Evolutionary conservation across 2,113 vertebrate genomes (phyloP), one percentile per base, ranked within the genome.

Genomic region (Phalacrocorax pelagicus): DNA sequence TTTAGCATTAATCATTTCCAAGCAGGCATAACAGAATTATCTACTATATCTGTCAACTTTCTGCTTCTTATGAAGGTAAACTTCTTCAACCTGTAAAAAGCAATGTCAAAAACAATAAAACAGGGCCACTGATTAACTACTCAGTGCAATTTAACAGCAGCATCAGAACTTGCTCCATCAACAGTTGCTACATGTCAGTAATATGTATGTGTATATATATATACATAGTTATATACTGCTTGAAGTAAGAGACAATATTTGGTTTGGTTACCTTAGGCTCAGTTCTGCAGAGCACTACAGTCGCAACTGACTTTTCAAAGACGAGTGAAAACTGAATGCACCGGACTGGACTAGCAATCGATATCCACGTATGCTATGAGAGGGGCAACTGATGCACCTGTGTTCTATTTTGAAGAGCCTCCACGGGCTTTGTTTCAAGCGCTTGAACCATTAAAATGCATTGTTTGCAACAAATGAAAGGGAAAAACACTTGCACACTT

Each of bases 1-100:
- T 89, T 84, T 85, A 90, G 83, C 94, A 95, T 97, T 97, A 97
- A 97, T 97, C 97, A 97, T 96, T 96, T 93, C 70, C 90, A 94
- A 95, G 82, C 86, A 97, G 80, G 90, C 89, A 91, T 79, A 96
- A 97, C 80, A 96, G 80, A 96, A 97, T 96, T 97, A 97, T 97
- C 94, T 96, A 51, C 96, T 72, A 80, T 93, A 97, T 97, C 96
- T 97, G 85, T 93, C 93, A 96, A 79, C 90, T 94, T 95, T 96
- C 83, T 96, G 81, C 84, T 94, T 86, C 94, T 94, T 92, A 78
- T 88, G 90, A 90, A 92, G 38, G 88, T 61, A 95, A 94, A 95
- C 57, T 88, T 90, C 83, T 95, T 95, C 85, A 91, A 47, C 47
- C 86, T 80, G 61, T 81, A 95, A 89, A 95, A 91, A 93, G 70